Base-by-base conservation (phyloP, 2,888 invertebrate genomes). In the Hoplodrina blanda region DNA sequence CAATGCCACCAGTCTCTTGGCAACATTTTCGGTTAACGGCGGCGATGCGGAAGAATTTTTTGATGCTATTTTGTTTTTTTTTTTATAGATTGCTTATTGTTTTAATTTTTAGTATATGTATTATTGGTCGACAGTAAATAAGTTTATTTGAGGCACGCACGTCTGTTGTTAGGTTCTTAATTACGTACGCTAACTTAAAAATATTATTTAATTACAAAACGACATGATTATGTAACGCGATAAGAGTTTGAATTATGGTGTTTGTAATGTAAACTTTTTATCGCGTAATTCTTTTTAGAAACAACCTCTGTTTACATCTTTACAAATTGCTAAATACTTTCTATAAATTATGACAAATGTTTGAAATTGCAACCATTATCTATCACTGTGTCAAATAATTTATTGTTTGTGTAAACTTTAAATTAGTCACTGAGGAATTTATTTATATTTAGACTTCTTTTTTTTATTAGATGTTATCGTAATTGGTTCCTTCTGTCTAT, bases 201-300 rank as follows among this genome's bases (percentile, higher is more conserved):
- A 72, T 11, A 75, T 67, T 61, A 70, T 73, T 20, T 37, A 55
- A 73, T 73, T 50, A 50, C 15, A 50, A 70, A 44, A 8, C 10
- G 30, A 73, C 69, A 55, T 10, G 59, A 55, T 60, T 41, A 37
- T 37, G 0, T 76, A 25, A 17, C 6, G 11, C 59, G 73, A 73
- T 73, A 60, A 76, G 33, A 17, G 19, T 17, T 37, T n/a, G 55
- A 76, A 69, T 53, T 50, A 73, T 55, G 49, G 33, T 33, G 41
- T 73, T 50, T 44, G 33, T 76, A 52, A 79, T 62, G 30, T 37
- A 20, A 57, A 37, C 33, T 62, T 73, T 66, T 50, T 55, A 73
- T 57, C 19, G 53, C n/a, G 19, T 63, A 46, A 46, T 30, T 54
- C 53, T 30, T 57, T n/a, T 69, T 73, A 44, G 15, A 49, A 46